Evolutionary conservation across 2,113 vertebrate genomes (phyloP).

Genomic region (Bombycilla garrulus): DNA sequence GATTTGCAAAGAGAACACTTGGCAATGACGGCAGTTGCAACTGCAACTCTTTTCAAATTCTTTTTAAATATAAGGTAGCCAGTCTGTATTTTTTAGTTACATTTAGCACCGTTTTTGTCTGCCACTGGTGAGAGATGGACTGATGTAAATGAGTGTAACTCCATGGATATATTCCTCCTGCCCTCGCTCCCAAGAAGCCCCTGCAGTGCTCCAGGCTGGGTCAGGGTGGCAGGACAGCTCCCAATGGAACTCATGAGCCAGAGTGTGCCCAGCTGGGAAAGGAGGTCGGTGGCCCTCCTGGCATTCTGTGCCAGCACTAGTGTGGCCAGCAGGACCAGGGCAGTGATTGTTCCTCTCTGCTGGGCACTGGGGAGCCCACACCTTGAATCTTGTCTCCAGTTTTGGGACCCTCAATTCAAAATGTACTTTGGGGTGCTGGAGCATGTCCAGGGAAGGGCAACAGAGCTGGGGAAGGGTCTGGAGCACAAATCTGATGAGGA

Average conservation of each 20-base stretch:
- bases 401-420: neutral
- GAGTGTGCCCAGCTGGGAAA: fast-evolving
- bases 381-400: too few relatives aligned
- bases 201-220: neutral
- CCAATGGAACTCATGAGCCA: neutral
- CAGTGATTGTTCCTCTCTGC: neutral
- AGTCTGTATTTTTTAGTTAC: neutral
- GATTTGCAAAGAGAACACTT: neutral
- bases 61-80: neutral
- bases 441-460: neutral
- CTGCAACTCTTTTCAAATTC: neutral
- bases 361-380: neutral
- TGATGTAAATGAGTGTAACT: neutral
- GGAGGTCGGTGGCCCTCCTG: fast-evolving
- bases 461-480: neutral
- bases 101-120: neutral
- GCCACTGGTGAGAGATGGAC: neutral
- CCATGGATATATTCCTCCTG: neutral
- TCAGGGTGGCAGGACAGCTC: neutral
- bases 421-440: neutral
- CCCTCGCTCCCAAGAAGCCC: fast-evolving
- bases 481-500: neutral
- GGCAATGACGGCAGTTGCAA: neutral
- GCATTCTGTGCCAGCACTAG: fast-evolving
- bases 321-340: neutral